Conservation (phyloP, 2,888 invertebrate species). For the Heterodera filipjevi region DNA sequence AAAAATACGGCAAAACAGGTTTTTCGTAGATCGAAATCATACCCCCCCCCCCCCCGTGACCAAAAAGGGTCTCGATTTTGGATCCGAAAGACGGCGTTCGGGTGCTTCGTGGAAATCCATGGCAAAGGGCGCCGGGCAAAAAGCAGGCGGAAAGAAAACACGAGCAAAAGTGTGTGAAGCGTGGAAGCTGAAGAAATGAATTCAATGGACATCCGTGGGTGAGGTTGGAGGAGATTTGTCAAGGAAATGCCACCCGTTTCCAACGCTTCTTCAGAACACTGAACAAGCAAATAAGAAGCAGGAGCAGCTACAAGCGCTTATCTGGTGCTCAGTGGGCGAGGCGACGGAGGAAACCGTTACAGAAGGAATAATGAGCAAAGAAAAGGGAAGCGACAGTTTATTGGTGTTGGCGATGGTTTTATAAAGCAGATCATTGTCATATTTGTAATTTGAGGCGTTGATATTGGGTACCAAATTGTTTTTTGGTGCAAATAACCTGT, state of each 20-base stretch:
- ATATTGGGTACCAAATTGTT: too few relatives aligned
- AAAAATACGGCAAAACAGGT: neutral
- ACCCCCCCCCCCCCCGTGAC: too few relatives aligned
- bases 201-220: slow-evolving; percentile 77
- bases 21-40: slow-evolving; percentile 67
- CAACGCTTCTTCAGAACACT: slow-evolving; percentile 72
- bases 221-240: neutral
- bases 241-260: neutral
- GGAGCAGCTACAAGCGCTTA: slow-evolving; percentile 64
- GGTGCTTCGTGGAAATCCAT: slow-evolving; percentile 74
- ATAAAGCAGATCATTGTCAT: too few relatives aligned
- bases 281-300: slow-evolving; percentile 93
- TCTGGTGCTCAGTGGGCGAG: slow-evolving; percentile 55
- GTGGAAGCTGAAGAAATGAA: slow-evolving; percentile 71
- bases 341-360: slow-evolving; percentile 34
- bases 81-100: slow-evolving; percentile 92
- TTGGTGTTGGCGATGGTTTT: too few relatives aligned
- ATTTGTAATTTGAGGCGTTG: too few relatives aligned
- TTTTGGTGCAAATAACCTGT: too few relatives aligned
- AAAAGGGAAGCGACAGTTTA: neutral
- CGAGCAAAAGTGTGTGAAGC: slow-evolving; percentile 88
- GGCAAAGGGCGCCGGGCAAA: slow-evolving; percentile 98
- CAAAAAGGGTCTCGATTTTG: slow-evolving; percentile 90
- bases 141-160: slow-evolving; percentile 96
- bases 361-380: slow-evolving; percentile 38